A percentile compares a stretch with the other conserved stretches of the same genome.
Conservation (phyloP, 2,888 invertebrate species). For the Zele albiditarsus region DNA sequence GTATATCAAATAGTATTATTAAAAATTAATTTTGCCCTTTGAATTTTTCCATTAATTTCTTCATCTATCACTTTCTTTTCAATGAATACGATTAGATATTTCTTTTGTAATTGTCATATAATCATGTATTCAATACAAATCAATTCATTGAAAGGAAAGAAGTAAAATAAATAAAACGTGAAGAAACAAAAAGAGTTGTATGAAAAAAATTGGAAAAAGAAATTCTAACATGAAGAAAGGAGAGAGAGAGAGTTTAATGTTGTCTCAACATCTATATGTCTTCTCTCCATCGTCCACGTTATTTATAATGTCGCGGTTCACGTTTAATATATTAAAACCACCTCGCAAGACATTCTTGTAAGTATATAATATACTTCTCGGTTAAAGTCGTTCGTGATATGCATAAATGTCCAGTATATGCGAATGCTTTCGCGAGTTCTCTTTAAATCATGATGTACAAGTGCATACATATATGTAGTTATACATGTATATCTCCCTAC, state of each 20-base stretch:
- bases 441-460: constrained; percentile 21
- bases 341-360: constrained; percentile 14
- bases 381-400: constrained; percentile 24
- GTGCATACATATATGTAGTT: neutral
- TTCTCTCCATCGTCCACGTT: constrained; percentile 15
- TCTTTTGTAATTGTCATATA: neutral
- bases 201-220: neutral
- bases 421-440: neutral
- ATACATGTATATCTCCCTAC: neutral
- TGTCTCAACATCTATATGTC: neutral
- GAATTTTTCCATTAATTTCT: neutral
- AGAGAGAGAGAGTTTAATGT: constrained; percentile 15
- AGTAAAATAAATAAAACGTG: neutral
- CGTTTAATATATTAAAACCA: constrained; percentile 4
- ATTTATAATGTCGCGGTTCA: constrained; percentile 30
- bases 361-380: neutral
- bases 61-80: neutral
- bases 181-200: neutral
- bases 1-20: constrained; percentile 7
- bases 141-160: neutral
- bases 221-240: neutral
- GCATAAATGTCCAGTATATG: constrained; percentile 21
- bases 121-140: neutral
- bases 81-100: neutral
- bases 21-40: neutral